phyloP scores from a whole-genome alignment of 1,140 invertebrate genomes.

The Schlechtendalia chinensis region DNA sequence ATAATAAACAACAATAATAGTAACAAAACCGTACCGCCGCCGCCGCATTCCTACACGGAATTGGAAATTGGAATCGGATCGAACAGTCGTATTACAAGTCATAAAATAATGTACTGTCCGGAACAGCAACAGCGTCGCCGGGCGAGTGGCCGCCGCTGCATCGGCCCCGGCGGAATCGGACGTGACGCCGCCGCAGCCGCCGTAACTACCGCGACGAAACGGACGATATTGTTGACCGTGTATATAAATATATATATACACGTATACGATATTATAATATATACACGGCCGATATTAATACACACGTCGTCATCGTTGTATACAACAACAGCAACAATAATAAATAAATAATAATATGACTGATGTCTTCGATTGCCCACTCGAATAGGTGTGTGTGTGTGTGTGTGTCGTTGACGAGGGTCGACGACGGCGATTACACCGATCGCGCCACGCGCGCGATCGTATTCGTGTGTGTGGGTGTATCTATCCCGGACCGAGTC shows the following conservation, averaged over 20 bases:
- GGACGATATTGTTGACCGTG: conserved; percentile 1
- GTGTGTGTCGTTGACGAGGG: not conserved
- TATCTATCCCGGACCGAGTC: conserved; percentile 12
- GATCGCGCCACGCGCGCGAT: not conserved
- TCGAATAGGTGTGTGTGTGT: not conserved
- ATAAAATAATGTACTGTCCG: not conserved
- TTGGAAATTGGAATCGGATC: conserved; percentile 41
- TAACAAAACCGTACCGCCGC: not conserved
- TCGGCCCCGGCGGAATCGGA: conserved; percentile 17
- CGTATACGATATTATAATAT: conserved; percentile 10
- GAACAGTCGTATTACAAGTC: not conserved
- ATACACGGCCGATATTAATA: not conserved
- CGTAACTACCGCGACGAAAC: conserved; percentile 44
- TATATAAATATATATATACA: conserved; percentile 13
- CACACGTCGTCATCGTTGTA: not conserved
- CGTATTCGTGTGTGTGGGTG: not conserved
- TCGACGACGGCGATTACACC: conserved; percentile 8
- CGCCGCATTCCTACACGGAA: conserved; percentile 47
- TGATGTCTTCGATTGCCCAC: not conserved
- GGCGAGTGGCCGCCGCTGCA: not conserved
- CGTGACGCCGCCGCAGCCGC: not conserved
- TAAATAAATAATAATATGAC: not conserved
- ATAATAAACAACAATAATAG: not conserved
- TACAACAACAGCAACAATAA: conserved; percentile 1
- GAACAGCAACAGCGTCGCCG: not conserved